Evolutionary conservation across 2,113 vertebrate species (phyloP).

Genomic region (Paratilapia polleni): DNA sequence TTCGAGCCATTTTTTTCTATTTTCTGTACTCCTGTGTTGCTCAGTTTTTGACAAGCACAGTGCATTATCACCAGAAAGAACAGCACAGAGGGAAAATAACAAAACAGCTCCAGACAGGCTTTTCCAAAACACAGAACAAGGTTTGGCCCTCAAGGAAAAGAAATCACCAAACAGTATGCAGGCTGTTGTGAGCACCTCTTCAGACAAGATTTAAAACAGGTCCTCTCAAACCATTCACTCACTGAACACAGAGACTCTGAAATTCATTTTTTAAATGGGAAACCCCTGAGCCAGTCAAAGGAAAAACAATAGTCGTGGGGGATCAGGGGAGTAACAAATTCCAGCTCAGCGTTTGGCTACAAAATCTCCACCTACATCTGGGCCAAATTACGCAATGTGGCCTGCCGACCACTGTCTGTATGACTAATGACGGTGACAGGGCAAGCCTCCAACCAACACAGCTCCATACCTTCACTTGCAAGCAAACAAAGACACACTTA

Average conservation of each 20-base stretch:
- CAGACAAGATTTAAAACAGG: constrained; percentile 11
- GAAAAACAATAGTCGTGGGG: constrained; percentile 34
- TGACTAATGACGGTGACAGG: constrained; percentile 60
- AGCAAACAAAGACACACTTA: constrained; percentile 8
- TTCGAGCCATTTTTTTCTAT: constrained; percentile 5
- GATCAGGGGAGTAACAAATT: constrained; percentile 20
- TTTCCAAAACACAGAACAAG: constrained; percentile 26
- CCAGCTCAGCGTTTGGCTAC: constrained; percentile 38
- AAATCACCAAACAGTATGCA: constrained; percentile 32
- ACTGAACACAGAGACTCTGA: background rate
- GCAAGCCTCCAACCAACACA: constrained; percentile 37
- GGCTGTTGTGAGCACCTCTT: background rate
- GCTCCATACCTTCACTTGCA: constrained; percentile 20
- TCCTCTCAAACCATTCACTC: background rate
- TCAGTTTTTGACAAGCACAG: constrained; percentile 63
- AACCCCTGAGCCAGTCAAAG: constrained; percentile 16
- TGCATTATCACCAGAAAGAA: constrained; percentile 61
- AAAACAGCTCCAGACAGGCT: constrained; percentile 42
- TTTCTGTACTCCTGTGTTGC: constrained; percentile 11
- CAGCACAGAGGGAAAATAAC: constrained; percentile 26
- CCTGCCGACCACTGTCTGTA: constrained; percentile 53
- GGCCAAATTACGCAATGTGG: constrained; percentile 63
- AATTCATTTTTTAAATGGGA: constrained; percentile 19
- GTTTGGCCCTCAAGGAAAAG: constrained; percentile 49
- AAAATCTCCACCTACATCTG: constrained; percentile 62